Evolutionary conservation across 2,888 invertebrate genomes (phyloP).

Genomic region (Serrognathus titanus): DNA sequence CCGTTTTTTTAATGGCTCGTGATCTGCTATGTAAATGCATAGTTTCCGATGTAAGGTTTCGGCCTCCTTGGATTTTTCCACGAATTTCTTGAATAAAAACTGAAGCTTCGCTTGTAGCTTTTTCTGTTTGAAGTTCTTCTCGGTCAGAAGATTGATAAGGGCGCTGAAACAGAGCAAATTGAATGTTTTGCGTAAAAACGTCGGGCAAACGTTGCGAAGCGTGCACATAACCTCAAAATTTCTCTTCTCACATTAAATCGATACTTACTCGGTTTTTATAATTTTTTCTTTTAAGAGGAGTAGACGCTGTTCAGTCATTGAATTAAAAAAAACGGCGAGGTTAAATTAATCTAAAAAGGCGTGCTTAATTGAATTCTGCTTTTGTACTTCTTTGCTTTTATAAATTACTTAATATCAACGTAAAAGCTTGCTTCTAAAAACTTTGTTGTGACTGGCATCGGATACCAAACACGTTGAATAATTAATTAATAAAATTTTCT

Average conservation of each 20-base stretch:
- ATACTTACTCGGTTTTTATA: slow-evolving; percentile 17
- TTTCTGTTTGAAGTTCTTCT: slow-evolving; percentile 10
- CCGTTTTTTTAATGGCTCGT: slow-evolving; percentile 4
- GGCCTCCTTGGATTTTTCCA: slow-evolving; percentile 10
- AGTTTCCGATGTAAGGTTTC: slow-evolving; percentile 6
- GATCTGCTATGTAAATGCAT: slow-evolving; percentile 8
- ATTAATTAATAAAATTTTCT: too few relatives aligned
- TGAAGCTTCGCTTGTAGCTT: slow-evolving; percentile 9
- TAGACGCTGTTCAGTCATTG: not conserved
- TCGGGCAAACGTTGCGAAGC: not conserved
- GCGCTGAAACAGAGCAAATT: slow-evolving; percentile 5
- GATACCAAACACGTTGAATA: too few relatives aligned
- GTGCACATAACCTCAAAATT: not conserved
- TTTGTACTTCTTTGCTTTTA: too few relatives aligned
- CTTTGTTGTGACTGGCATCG: too few relatives aligned
- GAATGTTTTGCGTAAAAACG: not conserved
- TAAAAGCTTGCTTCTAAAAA: too few relatives aligned
- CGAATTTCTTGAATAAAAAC: slow-evolving; percentile 8
- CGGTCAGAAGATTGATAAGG: slow-evolving; percentile 9
- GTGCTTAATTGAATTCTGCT: too few relatives aligned
- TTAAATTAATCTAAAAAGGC: too few relatives aligned
- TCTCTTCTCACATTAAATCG: not conserved
- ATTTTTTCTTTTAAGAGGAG: slow-evolving; percentile 13
- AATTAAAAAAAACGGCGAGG: not conserved
- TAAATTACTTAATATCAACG: too few relatives aligned